Conservation (phyloP, 2,113 vertebrate genomes). For the Oxyura jamaicensis region DNA sequence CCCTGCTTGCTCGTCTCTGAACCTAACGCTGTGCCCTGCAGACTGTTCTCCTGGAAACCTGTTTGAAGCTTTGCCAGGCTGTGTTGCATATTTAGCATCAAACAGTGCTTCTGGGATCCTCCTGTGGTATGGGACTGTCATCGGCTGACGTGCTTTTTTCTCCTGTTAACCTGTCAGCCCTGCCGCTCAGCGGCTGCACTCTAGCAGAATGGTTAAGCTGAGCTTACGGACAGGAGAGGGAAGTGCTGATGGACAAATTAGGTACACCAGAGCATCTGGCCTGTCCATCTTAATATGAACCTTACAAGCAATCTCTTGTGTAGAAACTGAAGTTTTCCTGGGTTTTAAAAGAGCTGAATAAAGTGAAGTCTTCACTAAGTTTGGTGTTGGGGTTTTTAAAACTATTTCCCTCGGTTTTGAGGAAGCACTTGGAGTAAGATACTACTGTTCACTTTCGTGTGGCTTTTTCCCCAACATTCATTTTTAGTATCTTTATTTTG, state of each 20-base stretch:
- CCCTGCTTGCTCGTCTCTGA: not conserved
- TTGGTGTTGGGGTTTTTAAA: not conserved
- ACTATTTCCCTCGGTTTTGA: not conserved
- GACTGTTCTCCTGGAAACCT: not conserved
- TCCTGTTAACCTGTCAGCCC: not conserved
- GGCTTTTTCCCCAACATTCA: not conserved
- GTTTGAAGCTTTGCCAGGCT: constrained; percentile 10
- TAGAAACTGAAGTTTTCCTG: not conserved
- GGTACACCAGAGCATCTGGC: constrained; percentile 10
- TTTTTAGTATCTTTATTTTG: constrained; percentile 38
- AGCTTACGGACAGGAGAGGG: not conserved
- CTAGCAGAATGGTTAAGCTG: not conserved
- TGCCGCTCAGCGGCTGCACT: not conserved
- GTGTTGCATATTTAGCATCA: not conserved
- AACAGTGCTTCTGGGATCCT: constrained; percentile 1
- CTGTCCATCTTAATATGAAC: constrained; percentile 10
- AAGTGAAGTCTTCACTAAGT: not conserved
- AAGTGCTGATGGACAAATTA: not conserved
- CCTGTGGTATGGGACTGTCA: not conserved
- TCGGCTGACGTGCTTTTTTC: not conserved
- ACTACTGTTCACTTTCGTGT: not conserved
- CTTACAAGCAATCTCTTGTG: not conserved
- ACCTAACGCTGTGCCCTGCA: not conserved
- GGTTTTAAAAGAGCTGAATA: not conserved
- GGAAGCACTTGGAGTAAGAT: not conserved